Conservation (phyloP, 2,797 vertebrate genomes). For the Xerus rutilus region DNA sequence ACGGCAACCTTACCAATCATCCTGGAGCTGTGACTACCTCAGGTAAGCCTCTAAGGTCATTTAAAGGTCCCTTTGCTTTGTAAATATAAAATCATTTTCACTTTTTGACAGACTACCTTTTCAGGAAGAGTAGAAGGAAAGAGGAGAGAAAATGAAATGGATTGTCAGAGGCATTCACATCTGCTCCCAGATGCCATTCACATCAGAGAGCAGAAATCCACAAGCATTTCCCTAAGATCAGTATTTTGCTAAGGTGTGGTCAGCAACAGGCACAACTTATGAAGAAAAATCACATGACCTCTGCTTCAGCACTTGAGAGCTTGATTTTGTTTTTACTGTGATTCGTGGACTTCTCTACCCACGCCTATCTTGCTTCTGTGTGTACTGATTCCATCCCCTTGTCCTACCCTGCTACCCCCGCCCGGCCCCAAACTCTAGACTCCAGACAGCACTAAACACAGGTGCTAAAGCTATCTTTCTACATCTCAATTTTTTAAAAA, state of each 20-base stretch:
- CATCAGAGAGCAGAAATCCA: constrained; percentile 27
- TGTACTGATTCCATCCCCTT: background rate
- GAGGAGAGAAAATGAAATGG: background rate
- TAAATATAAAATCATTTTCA: constrained; percentile 79
- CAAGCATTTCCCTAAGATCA: background rate
- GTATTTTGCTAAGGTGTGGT: background rate
- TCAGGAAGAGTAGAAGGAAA: background rate
- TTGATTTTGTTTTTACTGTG: background rate
- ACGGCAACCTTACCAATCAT: constrained; percentile 82
- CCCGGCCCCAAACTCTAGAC: background rate
- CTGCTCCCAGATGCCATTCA: background rate
- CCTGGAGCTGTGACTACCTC: constrained; percentile 78
- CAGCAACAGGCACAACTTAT: background rate
- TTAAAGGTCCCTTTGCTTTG: constrained; percentile 84
- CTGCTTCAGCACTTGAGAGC: background rate
- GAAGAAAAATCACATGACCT: background rate
- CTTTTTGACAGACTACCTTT: constrained; percentile 52
- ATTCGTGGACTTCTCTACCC: no score
- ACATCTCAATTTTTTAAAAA: background rate
- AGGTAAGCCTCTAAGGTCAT: constrained; percentile 85
- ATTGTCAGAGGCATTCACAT: constrained; percentile 28
- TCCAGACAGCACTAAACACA: background rate
- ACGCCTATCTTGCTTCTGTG: background rate
- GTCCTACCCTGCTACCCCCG: fast-evolving
- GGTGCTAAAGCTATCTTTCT: background rate